Percentiles rank a stretch among this genome's conserved stretches.
phyloP scores from a whole-genome alignment of 2,113 vertebrate species.

The Sprattus sprattus region DNA sequence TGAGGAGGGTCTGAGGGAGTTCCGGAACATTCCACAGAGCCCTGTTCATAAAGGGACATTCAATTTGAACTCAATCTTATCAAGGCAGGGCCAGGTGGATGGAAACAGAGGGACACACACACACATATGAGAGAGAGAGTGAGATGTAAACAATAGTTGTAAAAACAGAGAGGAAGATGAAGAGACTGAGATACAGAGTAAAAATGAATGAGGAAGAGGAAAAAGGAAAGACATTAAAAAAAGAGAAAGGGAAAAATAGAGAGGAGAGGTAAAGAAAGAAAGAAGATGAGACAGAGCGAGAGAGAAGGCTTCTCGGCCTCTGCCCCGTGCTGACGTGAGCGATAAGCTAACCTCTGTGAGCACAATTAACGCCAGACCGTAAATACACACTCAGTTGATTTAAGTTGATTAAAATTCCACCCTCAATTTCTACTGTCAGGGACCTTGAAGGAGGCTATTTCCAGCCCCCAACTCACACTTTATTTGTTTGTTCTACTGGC shows the following conservation, averaged over 20 bases:
- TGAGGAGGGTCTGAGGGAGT: background rate
- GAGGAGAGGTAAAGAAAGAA: background rate
- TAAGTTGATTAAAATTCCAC: constrained; percentile 53
- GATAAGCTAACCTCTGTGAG: constrained; percentile 53
- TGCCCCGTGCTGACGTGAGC: constrained; percentile 57
- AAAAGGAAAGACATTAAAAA: too few species aligned
- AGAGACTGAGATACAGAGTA: background rate
- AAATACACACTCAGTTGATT: constrained; percentile 63
- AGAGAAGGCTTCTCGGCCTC: constrained; percentile 4
- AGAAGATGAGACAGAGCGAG: background rate
- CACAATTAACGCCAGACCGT: constrained; percentile 60
- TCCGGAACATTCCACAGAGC: background rate
- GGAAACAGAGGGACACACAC: background rate
- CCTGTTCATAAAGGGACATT: background rate
- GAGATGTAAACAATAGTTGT: background rate
- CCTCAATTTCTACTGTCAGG: constrained; percentile 53
- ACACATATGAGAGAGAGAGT: background rate
- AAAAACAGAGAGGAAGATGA: background rate
- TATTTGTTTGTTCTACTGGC: constrained; percentile 21
- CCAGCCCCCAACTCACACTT: constrained; percentile 40
- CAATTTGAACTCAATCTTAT: background rate
- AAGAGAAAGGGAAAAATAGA: too few species aligned
- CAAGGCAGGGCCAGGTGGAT: background rate
- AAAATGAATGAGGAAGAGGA: too few species aligned
- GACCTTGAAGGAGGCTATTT: constrained; percentile 39